Percentiles rank a stretch among this genome's conserved stretches.
phyloP scores from a whole-genome alignment of 2,113 vertebrate genomes.

The Hemiscyllium ocellatum region DNA sequence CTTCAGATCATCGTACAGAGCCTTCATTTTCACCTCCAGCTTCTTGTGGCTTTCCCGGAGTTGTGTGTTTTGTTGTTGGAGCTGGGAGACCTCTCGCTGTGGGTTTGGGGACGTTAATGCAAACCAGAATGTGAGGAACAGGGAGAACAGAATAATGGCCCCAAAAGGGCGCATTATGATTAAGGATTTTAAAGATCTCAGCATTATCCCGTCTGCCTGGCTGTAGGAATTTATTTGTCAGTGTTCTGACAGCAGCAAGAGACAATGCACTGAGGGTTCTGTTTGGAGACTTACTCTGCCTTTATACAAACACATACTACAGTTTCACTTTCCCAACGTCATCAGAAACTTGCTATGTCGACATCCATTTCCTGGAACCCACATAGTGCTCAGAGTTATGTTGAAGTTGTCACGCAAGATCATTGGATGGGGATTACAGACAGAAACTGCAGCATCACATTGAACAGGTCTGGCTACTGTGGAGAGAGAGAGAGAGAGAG shows the following conservation, averaged over 20 bases:
- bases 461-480: background rate
- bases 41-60: background rate
- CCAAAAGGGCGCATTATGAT: too few relatives aligned
- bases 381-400: background rate
- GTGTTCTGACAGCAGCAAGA: too few relatives aligned
- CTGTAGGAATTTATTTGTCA: too few relatives aligned
- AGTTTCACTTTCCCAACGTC: background rate
- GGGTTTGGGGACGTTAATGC: too few relatives aligned
- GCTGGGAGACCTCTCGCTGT: background rate
- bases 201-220: too few relatives aligned
- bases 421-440: background rate
- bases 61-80: background rate
- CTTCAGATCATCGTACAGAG: background rate
- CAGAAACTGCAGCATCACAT: background rate
- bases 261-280: too few relatives aligned
- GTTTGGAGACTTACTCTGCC: background rate
- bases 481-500: too few relatives aligned
- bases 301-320: too few relatives aligned
- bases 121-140: too few relatives aligned
- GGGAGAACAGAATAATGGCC: too few relatives aligned
- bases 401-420: background rate
- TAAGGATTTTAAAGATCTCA: too few relatives aligned
- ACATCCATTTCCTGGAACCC: background rate
- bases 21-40: background rate
- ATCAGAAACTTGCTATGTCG: background rate